Percentiles rank a stretch among this genome's conserved stretches.
Conservation (phyloP, 2,113 vertebrate genomes). For the Aptenodytes patagonicus region DNA sequence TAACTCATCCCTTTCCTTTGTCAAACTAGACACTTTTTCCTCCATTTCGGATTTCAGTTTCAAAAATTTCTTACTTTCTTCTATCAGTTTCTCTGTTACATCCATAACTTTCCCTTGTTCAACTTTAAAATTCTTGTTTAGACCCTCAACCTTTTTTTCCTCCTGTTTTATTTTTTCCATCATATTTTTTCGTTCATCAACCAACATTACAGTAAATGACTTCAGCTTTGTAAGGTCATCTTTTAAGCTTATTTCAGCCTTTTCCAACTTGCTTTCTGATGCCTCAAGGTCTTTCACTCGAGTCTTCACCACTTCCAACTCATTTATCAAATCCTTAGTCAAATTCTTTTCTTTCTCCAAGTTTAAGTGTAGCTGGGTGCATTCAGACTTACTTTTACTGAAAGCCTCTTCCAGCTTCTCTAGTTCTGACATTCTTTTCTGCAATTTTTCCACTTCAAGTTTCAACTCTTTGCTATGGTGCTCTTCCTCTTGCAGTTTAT, state of each 20-base stretch:
- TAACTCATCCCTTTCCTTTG: conserved; percentile 85
- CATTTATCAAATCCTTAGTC: conserved; percentile 83
- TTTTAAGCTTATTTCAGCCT: conserved; percentile 84
- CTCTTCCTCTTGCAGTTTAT: conserved; percentile 88
- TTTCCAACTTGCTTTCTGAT: conserved; percentile 84
- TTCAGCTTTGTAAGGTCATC: conserved; percentile 93
- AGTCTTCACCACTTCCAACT: conserved; percentile 84
- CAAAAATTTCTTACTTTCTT: conserved; percentile 94
- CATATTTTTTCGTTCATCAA: conserved; percentile 91
- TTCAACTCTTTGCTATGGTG: conserved; percentile 84
- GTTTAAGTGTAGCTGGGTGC: conserved; percentile 81
- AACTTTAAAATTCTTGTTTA: conserved; percentile 83
- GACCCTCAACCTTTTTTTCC: conserved; percentile 84
- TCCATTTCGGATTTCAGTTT: conserved; percentile 95
- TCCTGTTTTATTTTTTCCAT: conserved; percentile 90
- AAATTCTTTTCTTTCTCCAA: conserved; percentile 88
- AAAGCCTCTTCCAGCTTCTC: conserved; percentile 90
- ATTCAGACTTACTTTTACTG: conserved; percentile 84
- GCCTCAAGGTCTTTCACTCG: conserved; percentile 87
- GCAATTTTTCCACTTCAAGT: conserved; percentile 89
- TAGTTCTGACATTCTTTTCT: conserved; percentile 90
- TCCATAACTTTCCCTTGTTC: conserved; percentile 93
- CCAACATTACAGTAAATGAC: conserved; percentile 91
- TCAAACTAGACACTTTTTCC: conserved; percentile 78
- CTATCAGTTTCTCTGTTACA: conserved; percentile 94